Base-by-base conservation (phyloP, 2,888 invertebrate species). In the Crossocerus cetratus region DNA sequence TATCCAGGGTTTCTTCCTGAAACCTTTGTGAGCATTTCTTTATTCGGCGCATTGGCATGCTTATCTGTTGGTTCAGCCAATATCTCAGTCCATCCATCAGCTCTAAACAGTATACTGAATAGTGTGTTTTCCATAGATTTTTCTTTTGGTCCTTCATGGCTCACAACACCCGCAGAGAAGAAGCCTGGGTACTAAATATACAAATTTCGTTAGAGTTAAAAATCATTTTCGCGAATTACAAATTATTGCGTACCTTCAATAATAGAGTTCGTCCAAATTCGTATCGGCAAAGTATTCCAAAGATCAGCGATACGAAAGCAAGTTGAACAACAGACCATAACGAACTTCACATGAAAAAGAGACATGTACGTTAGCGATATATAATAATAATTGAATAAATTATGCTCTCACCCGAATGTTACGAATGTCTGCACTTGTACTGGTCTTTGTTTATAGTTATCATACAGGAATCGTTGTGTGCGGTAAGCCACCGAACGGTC, bases 401-500 rank as follows among this genome's bases (percentile, higher is more conserved):
- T 32, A 3, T 32, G 32, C 22, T 16, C 77, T 66, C 84, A 89
- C 78, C 89, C 86, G 16, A 94, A 88, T 11, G 91, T 92, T n/a
- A 95, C 77, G 88, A 98, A 98, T 0, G 96, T 93, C 49, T 93
- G 92, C 88, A 96, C 92, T 90, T 98, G 97, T 5, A 93, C 93
- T 0, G 98, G 98, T 3, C 97, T 93, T 78, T 93, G 91, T 65
- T 94, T 93, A 0, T 93, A 92, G 0, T 91, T 89, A 54, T 95
- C 94, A 87, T 93, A 94, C 20, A 96, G 92, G 86, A 93, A 93
- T 62, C 96, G 93, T 89, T 98, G 98, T 0, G 97, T 94, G 58
- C 98, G 93, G 87, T 93, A 91, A n/a, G 95, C 94, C 0, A 98
- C 94, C 1, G 97, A 94, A 72, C 93, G 93, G 91, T 98, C 98